phyloP scores from a whole-genome alignment of 2,888 invertebrate genomes.

The Microplitis deprimator region DNA sequence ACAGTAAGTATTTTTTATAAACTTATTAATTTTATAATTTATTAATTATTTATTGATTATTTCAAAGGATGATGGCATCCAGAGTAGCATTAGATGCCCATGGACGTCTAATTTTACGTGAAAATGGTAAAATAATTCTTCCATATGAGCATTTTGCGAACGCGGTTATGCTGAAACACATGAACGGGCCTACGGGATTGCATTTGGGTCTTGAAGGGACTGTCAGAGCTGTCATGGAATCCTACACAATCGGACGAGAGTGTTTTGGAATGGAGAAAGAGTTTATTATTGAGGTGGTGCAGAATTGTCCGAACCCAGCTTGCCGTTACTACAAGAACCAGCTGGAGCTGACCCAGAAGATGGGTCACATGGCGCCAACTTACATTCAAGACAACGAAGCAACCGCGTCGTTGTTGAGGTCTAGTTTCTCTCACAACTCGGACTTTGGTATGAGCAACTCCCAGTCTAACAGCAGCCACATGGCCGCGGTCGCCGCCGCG shows the following conservation, averaged over 20 bases:
- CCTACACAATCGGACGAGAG: slow-evolving; percentile 86
- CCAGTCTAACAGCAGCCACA: slow-evolving; percentile 61
- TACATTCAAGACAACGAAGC: slow-evolving; percentile 68
- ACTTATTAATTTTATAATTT: neutral
- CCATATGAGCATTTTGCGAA: slow-evolving; percentile 93
- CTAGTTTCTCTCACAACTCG: slow-evolving; percentile 64
- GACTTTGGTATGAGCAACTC: slow-evolving; percentile 64
- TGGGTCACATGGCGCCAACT: slow-evolving; percentile 66
- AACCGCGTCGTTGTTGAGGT: slow-evolving; percentile 62
- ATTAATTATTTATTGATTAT: neutral
- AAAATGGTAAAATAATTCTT: slow-evolving; percentile 90
- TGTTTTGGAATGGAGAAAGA: slow-evolving; percentile 92
- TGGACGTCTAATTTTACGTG: slow-evolving; percentile 85
- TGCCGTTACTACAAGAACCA: slow-evolving; percentile 91
- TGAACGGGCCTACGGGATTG: slow-evolving; percentile 89
- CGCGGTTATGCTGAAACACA: slow-evolving; percentile 91
- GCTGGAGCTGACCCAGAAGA: slow-evolving; percentile 75
- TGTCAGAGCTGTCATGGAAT: slow-evolving; percentile 87
- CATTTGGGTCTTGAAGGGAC: slow-evolving; percentile 89
- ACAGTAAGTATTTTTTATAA: slow-evolving; percentile 77
- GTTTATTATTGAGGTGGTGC: slow-evolving; percentile 89
- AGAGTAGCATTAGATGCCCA: slow-evolving; percentile 87
- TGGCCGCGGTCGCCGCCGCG: slow-evolving; percentile 53
- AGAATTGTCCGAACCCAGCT: slow-evolving; percentile 90
- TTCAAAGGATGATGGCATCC: slow-evolving; percentile 86